phyloP scores from a whole-genome alignment of 1,140 invertebrate genomes.

The Hydropsyche tenuis region DNA sequence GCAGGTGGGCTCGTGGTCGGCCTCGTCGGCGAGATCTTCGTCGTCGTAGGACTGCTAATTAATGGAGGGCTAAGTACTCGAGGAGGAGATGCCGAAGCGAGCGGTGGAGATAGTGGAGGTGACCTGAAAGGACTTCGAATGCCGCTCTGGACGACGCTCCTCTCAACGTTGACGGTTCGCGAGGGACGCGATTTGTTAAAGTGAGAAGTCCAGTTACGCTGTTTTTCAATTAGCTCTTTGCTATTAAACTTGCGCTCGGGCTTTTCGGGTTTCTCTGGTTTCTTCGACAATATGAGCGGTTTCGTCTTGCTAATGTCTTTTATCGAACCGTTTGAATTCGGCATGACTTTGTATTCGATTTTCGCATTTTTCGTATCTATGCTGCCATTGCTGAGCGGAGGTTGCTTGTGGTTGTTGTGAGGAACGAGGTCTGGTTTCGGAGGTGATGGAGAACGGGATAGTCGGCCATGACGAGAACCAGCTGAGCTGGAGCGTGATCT shows the following conservation, averaged over 20 bases:
- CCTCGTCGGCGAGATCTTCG: slow-evolving; percentile 49
- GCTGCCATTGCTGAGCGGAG: slow-evolving; percentile 38
- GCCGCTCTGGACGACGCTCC: slow-evolving; percentile 51
- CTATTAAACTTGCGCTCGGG: slow-evolving; percentile 82
- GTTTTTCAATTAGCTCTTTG: slow-evolving; percentile 86
- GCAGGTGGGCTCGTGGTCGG: slow-evolving; percentile 50
- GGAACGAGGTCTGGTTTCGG: slow-evolving; percentile 44
- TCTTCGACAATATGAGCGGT: slow-evolving; percentile 64
- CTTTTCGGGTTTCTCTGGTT: slow-evolving; percentile 81
- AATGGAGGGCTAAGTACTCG: slow-evolving; percentile 53
- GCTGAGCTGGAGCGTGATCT: slow-evolving; percentile 66
- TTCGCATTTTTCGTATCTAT: slow-evolving; percentile 23
- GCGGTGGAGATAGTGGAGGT: slow-evolving; percentile 63
- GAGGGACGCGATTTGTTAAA: slow-evolving; percentile 77
- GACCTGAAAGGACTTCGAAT: slow-evolving; percentile 56
- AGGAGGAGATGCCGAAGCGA: slow-evolving; percentile 54
- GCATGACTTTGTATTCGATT: slow-evolving; percentile 35
- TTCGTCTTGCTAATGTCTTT: slow-evolving; percentile 55
- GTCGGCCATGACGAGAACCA: slow-evolving; percentile 59
- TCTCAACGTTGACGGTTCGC: slow-evolving; percentile 66
- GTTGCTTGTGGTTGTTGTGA: slow-evolving; percentile 4
- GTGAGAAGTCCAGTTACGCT: slow-evolving; percentile 89
- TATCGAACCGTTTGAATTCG: slow-evolving; percentile 55
- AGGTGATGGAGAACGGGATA: slow-evolving; percentile 59
- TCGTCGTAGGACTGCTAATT: slow-evolving; percentile 1